These are phyloP conservation scores for Hermaeophaga mercurialis DNA, from an alignment of 2,888 invertebrate species.

Conservation along the genomic window DNA sequence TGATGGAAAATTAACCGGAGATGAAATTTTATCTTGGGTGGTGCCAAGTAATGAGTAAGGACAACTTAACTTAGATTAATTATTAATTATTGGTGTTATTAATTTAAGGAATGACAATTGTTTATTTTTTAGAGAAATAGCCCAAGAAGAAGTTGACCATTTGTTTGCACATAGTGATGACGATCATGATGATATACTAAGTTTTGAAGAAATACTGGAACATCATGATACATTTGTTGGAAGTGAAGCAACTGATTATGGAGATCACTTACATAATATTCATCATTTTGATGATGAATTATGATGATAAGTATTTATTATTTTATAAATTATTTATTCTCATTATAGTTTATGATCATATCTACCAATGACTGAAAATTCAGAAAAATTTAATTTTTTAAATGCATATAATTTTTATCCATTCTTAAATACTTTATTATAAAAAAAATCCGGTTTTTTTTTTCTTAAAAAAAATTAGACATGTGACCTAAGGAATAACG, in stretches of 20 bases:
- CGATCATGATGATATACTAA: conserved; percentile 78
- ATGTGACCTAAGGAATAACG: too few relatives aligned
- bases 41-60: conserved; percentile 88
- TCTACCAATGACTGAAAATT: too few relatives aligned
- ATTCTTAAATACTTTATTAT: too few relatives aligned
- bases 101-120: too few relatives aligned
- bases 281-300: conserved; percentile 82
- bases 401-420: too few relatives aligned
- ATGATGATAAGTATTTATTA: conserved; percentile 53
- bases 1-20: conserved; percentile 78
- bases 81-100: not conserved
- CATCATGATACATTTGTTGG: conserved; percentile 92
- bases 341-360: too few relatives aligned
- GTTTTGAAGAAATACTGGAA: conserved; percentile 79
- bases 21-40: conserved; percentile 88
- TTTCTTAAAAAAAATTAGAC: too few relatives aligned
- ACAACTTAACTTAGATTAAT: not conserved
- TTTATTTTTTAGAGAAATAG: conserved; percentile 72
- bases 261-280: conserved; percentile 80
- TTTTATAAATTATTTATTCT: not conserved
- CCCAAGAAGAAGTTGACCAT: conserved; percentile 88
- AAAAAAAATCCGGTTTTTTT: too few relatives aligned
- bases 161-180: conserved; percentile 86
- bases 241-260: conserved; percentile 89
- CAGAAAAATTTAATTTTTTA: too few relatives aligned